Base-by-base conservation (phyloP, 2,113 vertebrate species). In the Oncorhynchus masou region DNA sequence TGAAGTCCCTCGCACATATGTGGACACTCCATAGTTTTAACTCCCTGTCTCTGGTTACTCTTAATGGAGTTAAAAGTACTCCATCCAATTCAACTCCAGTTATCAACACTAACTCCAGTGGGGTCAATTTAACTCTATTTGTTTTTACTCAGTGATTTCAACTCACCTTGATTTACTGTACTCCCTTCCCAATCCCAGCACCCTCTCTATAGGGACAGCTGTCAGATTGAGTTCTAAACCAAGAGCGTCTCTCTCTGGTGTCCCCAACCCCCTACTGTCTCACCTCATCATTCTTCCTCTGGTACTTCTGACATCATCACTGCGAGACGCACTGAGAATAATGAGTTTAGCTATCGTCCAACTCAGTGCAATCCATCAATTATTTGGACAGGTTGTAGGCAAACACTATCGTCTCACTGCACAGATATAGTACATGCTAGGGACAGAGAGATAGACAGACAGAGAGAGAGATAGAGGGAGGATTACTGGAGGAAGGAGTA, bases 351-450 rank as follows among this genome's bases (percentile, higher is more conserved):
- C 89, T 87, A 88, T 86, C 31, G 81, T 82, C 80, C 77, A 81
- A 89, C 87, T 88, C 85, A 73, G 75, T 88, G 85, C 82, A 86
- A 92, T 92, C 88, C 89, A 88, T 92, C 91, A 92, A 90, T 91
- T 92, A 91, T 83, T 65, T 68, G 82, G 81, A 88, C 74, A 81
- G 94, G 95, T 90, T 93, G 94, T 92, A 89, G 80, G 85, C 82
- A 75, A 88, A 92, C 91, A 91, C 94, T 92, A 93, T 94, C 94
- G 95, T 95, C 90, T 81, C 70, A 1, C 76, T 71, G 81, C 79
- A 72, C 45, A 20, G 87, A 93, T 93, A 78, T 64, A 57, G 91
- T 92, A 92, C 93, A 83, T 86, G 88, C 92, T 84, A 92, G 89
- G 34, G 13, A 65, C 19, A 25, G 20, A 62, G 31, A 16, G 25